Evolutionary conservation across 2,113 vertebrate species (phyloP).

Genomic region (Prionailurus viverrinus): DNA sequence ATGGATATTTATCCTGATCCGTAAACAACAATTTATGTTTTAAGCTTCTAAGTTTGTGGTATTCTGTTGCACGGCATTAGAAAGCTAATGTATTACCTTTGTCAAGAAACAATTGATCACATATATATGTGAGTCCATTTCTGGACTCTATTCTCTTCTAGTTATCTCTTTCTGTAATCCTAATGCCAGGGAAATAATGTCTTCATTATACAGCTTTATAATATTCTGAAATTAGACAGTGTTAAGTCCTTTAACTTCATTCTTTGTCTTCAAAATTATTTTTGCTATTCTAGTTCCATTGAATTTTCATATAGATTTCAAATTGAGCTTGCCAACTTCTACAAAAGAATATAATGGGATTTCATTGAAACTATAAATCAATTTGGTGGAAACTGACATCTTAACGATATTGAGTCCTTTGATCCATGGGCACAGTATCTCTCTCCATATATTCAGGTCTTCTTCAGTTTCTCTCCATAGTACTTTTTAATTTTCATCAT

Average conservation of each 20-base stretch:
- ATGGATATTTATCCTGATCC: too few species aligned
- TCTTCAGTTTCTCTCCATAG: background rate
- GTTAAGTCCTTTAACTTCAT: background rate
- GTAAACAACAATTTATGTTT: background rate
- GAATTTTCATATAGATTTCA: constrained; percentile 32
- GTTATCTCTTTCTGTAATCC: background rate
- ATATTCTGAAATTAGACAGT: constrained; percentile 1
- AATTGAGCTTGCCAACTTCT: constrained; percentile 8
- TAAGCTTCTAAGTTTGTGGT: background rate
- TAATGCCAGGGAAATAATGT: background rate
- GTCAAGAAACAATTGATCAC: background rate
- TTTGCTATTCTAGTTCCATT: background rate
- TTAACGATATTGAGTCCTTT: background rate
- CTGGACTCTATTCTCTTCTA: background rate
- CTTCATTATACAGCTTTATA: background rate
- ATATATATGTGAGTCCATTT: background rate
- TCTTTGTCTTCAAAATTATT: constrained; percentile 23
- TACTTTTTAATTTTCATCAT: background rate
- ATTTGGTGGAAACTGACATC: background rate
- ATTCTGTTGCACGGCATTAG: background rate
- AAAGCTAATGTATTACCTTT: background rate
- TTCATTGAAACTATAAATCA: constrained; percentile 17
- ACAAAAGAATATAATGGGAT: background rate
- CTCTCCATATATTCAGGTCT: background rate
- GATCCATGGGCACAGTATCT: background rate